phyloP scores from a whole-genome alignment of 2,888 invertebrate species.

The Drosophila paracracens region DNA sequence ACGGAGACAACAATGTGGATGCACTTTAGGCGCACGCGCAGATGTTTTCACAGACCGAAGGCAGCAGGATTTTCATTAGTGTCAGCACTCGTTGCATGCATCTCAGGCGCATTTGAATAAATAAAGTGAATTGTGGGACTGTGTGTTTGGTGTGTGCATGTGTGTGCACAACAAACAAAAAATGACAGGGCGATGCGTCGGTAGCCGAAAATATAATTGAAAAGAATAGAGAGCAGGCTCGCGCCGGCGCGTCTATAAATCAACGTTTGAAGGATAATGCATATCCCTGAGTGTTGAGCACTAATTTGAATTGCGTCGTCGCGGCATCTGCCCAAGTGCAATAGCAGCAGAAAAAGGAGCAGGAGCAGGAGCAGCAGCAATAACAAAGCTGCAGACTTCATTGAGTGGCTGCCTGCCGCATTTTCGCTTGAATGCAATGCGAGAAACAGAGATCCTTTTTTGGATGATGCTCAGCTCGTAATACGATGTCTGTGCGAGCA shows the following conservation, averaged over 20 bases:
- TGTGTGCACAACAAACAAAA: slow-evolving; percentile 50
- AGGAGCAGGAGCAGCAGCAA: slow-evolving; percentile 2
- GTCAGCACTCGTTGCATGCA: slow-evolving; percentile 55
- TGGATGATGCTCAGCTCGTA: slow-evolving; percentile 21
- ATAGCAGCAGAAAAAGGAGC: slow-evolving; percentile 6
- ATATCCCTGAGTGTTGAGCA: slow-evolving; percentile 59
- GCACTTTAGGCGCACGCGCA: slow-evolving; percentile 62
- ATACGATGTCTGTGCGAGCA: slow-evolving; percentile 38
- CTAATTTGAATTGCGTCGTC: slow-evolving; percentile 68
- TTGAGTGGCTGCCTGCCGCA: slow-evolving; percentile 37
- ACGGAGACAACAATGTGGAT: slow-evolving; percentile 20
- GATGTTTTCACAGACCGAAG: slow-evolving; percentile 61
- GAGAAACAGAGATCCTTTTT: slow-evolving; percentile 47
- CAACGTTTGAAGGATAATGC: slow-evolving; percentile 71
- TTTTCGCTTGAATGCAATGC: slow-evolving; percentile 71
- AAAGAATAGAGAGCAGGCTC: slow-evolving; percentile 41
- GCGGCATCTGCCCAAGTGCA: slow-evolving; percentile 54
- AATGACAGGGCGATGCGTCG: slow-evolving; percentile 42
- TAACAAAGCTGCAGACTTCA: slow-evolving; percentile 26
- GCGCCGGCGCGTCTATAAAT: slow-evolving; percentile 66
- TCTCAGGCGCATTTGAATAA: slow-evolving; percentile 63
- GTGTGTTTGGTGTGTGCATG: slow-evolving; percentile 1
- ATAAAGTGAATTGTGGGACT: slow-evolving; percentile 48
- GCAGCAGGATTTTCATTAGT: slow-evolving; percentile 66
- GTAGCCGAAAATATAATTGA: slow-evolving; percentile 49